These are phyloP conservation scores for Peromyscus aztecus DNA, from an alignment of 2,797 vertebrate genomes.

Conservation along the genomic window DNA sequence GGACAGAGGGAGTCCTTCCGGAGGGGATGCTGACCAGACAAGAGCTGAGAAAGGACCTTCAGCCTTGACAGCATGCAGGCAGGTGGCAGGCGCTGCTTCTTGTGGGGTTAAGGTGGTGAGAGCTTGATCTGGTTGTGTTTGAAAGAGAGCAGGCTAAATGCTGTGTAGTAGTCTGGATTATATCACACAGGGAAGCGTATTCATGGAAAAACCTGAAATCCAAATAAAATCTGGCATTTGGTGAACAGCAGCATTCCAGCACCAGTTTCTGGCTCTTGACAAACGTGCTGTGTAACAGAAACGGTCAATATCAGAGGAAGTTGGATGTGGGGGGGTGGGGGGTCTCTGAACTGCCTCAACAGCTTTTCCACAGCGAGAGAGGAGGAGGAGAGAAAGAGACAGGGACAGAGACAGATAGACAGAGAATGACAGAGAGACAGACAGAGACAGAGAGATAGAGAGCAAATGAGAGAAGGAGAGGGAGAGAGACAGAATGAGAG, in stretches of 20 bases:
- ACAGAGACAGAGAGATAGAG: no score
- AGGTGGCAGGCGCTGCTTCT: neutral
- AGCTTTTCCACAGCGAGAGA: neutral
- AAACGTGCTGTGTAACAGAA: neutral
- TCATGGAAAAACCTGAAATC: neutral
- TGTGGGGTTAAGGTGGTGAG: neutral
- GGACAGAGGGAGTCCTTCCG: neutral
- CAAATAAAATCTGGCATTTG: neutral
- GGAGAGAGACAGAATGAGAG: no score
- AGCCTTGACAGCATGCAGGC: neutral
- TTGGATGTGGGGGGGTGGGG: neutral
- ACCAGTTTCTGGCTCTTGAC: conserved; percentile 36
- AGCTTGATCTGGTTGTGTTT: neutral
- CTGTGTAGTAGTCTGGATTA: neutral
- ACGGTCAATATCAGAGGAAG: neutral
- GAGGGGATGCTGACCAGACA: neutral
- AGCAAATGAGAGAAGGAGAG: neutral
- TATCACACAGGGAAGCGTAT: neutral
- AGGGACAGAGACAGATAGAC: no score
- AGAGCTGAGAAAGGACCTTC: neutral
- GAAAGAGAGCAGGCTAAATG: neutral
- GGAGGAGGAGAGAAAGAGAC: neutral
- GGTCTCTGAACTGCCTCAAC: neutral
- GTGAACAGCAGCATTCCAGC: neutral
- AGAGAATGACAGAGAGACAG: no score